These are phyloP conservation scores for Amblyopsis rosae DNA, from an alignment of 2,113 vertebrate species.

Conservation along the genomic window DNA sequence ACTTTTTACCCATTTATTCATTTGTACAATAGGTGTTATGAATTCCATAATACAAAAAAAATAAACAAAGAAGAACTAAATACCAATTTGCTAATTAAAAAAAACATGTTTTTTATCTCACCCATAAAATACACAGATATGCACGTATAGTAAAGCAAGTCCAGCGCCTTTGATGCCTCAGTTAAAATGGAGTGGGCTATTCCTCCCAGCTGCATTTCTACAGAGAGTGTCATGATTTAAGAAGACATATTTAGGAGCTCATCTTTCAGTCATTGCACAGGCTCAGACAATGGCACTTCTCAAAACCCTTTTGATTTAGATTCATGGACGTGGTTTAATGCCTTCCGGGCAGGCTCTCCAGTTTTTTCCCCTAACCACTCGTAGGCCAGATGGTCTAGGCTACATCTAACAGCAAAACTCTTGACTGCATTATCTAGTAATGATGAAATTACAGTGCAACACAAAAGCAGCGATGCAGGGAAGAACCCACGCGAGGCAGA, in stretches of 20 bases:
- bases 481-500: neutral
- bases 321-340: neutral
- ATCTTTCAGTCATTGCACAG: constrained; percentile 12
- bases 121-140: no score
- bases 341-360: constrained; percentile 7
- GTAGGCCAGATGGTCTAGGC: neutral
- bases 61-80: constrained; percentile 6
- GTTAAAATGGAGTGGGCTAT: constrained; percentile 26
- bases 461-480: neutral
- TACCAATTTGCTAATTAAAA: neutral
- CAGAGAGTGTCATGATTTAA: constrained; percentile 27
- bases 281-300: constrained; percentile 15
- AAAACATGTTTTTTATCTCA: no score
- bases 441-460: constrained; percentile 47
- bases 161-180: constrained; percentile 27
- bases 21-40: no score
- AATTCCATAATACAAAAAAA: constrained; percentile 3
- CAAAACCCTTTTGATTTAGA: constrained; percentile 3
- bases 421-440: neutral
- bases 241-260: constrained; percentile 20
- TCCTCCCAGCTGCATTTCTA: constrained; percentile 12
- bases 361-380: constrained; percentile 8
- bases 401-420: constrained; percentile 6
- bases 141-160: no score
- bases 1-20: no score